Evolutionary conservation across 1,140 invertebrate genomes (phyloP).

Genomic region (Panagrolaimus sp.): DNA sequence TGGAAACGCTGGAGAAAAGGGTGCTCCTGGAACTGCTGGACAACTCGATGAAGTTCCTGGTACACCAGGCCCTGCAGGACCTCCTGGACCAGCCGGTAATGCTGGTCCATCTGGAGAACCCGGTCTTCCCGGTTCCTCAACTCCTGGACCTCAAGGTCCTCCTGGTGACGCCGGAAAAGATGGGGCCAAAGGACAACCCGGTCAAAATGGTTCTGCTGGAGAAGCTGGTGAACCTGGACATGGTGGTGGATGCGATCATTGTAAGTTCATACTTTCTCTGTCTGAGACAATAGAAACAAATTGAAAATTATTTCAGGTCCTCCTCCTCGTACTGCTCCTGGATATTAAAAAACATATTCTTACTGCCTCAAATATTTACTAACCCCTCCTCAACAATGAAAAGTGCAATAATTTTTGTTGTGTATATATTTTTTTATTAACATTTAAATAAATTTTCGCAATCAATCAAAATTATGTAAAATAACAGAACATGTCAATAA

Average conservation of each 20-base stretch:
- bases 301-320: slow-evolving; percentile 9
- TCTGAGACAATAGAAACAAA: too few relatives aligned
- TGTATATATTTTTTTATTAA: too few relatives aligned
- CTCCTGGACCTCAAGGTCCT: slow-evolving; percentile 6
- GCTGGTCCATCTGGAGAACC: slow-evolving; percentile 27
- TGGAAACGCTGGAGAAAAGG: slow-evolving; percentile 5
- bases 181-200: background rate
- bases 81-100: slow-evolving; percentile 21
- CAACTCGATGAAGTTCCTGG: background rate
- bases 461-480: too few relatives aligned
- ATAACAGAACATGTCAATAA: too few relatives aligned
- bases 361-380: too few relatives aligned
- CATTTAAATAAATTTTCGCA: too few relatives aligned
- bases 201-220: background rate
- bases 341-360: too few relatives aligned
- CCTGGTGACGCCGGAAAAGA: background rate
- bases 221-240: slow-evolving; percentile 13
- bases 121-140: slow-evolving; percentile 14
- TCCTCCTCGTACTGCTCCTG: slow-evolving; percentile 1
- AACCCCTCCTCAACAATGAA: too few relatives aligned
- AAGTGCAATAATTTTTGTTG: too few relatives aligned
- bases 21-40: background rate
- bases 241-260: slow-evolving; percentile 16
- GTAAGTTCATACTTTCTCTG: background rate
- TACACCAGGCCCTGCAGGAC: background rate